A percentile compares a stretch with the other conserved stretches of the same genome.
These are phyloP conservation scores for Zaprionus inermis DNA, from an alignment of 1,140 invertebrate species.

Conservation along the genomic window DNA sequence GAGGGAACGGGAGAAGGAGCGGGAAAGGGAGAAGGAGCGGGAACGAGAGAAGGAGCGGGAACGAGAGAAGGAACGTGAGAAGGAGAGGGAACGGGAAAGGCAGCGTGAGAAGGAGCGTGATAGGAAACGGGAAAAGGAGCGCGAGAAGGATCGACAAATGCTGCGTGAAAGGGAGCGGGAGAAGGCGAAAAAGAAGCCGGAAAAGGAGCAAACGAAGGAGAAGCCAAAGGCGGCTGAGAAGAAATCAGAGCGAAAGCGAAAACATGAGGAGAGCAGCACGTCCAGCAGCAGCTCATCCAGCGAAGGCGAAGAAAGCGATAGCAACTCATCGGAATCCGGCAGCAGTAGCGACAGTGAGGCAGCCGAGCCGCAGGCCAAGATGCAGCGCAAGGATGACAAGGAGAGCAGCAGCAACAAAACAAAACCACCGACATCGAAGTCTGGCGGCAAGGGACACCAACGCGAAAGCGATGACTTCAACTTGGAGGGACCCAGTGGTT, in stretches of 20 bases:
- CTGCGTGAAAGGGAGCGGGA: constrained; percentile 13
- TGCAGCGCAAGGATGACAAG: constrained; percentile 45
- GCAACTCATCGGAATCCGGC: constrained; percentile 39
- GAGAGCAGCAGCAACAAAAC: constrained; percentile 27
- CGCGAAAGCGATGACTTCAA: constrained; percentile 61
- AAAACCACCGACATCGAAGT: constrained; percentile 5
- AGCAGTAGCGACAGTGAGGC: constrained; percentile 42
- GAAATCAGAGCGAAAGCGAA: constrained; percentile 53
- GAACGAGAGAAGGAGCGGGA: constrained; percentile 18
- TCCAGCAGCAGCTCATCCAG: constrained; percentile 48
- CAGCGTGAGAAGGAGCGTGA: constrained; percentile 12
- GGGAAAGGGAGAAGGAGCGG: constrained; percentile 1
- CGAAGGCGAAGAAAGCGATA: constrained; percentile 22
- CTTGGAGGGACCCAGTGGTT: constrained; percentile 44
- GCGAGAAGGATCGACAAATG: constrained; percentile 1
- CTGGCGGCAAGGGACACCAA: constrained; percentile 4
- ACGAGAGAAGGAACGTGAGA: constrained; percentile 14
- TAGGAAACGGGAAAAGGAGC: constrained; percentile 1
- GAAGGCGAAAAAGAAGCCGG: not conserved
- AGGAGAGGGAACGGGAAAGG: not conserved
- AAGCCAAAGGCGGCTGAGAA: constrained; percentile 43
- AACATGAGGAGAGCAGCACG: constrained; percentile 50
- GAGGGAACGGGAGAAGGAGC: not conserved
- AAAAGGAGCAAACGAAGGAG: constrained; percentile 11
- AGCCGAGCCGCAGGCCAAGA: constrained; percentile 44